Percentiles rank a stretch among this genome's conserved stretches.
Evolutionary conservation across 2,888 invertebrate species (phyloP).

Genomic region (Ectemnius continuus): DNA sequence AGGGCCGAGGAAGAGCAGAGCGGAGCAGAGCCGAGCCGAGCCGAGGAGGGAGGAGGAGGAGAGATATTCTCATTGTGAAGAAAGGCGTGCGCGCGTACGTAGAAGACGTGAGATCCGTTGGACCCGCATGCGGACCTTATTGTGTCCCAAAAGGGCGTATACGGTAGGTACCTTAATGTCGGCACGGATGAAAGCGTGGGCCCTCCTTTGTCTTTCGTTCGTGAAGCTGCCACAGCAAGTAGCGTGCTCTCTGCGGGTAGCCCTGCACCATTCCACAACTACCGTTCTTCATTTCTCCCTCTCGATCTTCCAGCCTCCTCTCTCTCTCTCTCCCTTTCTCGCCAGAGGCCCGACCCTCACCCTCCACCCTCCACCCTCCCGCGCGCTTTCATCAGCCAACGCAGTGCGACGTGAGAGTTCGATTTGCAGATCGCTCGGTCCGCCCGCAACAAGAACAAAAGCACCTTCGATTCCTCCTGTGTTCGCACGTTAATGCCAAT

Average conservation of each 20-base stretch:
- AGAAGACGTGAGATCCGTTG: slow-evolving; percentile 76
- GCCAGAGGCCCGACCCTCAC: slow-evolving; percentile 44
- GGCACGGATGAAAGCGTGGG: slow-evolving; percentile 75
- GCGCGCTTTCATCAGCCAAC: slow-evolving; percentile 48
- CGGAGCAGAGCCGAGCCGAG: slow-evolving; percentile 15
- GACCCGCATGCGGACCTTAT: slow-evolving; percentile 77
- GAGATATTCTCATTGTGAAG: slow-evolving; percentile 63
- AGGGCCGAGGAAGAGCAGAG: slow-evolving; percentile 52
- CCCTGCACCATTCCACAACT: slow-evolving; percentile 60
- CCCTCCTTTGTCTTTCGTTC: slow-evolving; percentile 62
- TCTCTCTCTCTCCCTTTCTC: slow-evolving; percentile 39
- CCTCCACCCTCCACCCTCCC: neutral
- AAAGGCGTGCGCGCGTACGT: slow-evolving; percentile 58
- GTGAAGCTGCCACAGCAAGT: slow-evolving; percentile 70
- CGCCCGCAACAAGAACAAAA: neutral
- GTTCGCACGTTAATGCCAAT: neutral
- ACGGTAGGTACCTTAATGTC: slow-evolving; percentile 75
- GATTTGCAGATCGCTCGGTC: neutral
- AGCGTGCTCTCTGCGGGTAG: slow-evolving; percentile 68
- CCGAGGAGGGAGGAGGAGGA: slow-evolving; percentile 1
- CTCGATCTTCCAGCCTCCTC: neutral
- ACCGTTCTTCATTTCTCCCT: slow-evolving; percentile 56
- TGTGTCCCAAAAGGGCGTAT: slow-evolving; percentile 69
- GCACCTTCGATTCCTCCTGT: neutral
- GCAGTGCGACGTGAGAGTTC: neutral